Evolutionary conservation across 2,113 vertebrate genomes (phyloP), one percentile per base, ranked within the genome.

Genomic region (Actinemys pallida): DNA sequence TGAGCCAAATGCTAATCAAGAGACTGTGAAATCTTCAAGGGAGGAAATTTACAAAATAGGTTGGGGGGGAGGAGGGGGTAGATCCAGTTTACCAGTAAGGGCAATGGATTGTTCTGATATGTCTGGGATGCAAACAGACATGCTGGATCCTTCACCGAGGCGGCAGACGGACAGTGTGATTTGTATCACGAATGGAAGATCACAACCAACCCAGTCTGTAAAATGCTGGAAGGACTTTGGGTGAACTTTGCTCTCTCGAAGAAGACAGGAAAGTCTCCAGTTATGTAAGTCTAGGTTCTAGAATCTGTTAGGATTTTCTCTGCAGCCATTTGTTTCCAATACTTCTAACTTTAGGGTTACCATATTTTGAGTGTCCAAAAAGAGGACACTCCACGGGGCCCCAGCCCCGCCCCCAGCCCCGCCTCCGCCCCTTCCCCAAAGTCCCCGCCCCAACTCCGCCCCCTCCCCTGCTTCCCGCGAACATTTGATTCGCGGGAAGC

Each of bases 61-160:
- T 9, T 0, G 2, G 16, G 16, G 62, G 57, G 27, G 8, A 8
- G 5, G 4, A 4, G n/a, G 35, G 65, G n/a, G n/a, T n/a, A 31
- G 35, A 72, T 39, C 65, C 19, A 10, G 8, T 39, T 39, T 10
- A 20, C 9, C 19, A 39, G 35, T n/a, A 72, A 72, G 65, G 65
- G 17, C 65, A 39, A 19, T n/a, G 16, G 8, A 39, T 39, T 39
- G 65, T 72, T 72, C 65, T 39, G 65, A 22, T 72, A 39, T 11
- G 9, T 39, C n/a, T 39, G 65, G 19, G 2, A 9, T 72, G 17
- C n/a, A 72, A 11, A 72, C 65, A 72, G n/a, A 72, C 65, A n/a
- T 39, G 65, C 8, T 72, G 65, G n/a, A 39, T 39, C 65, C n/a
- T 72, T 72, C 20, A 20, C 17, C 19, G 2, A 39, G 65, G 19